These are phyloP conservation scores for Pteropus alecto DNA, from an alignment of 2,113 vertebrate genomes.

Conservation along the genomic window DNA sequence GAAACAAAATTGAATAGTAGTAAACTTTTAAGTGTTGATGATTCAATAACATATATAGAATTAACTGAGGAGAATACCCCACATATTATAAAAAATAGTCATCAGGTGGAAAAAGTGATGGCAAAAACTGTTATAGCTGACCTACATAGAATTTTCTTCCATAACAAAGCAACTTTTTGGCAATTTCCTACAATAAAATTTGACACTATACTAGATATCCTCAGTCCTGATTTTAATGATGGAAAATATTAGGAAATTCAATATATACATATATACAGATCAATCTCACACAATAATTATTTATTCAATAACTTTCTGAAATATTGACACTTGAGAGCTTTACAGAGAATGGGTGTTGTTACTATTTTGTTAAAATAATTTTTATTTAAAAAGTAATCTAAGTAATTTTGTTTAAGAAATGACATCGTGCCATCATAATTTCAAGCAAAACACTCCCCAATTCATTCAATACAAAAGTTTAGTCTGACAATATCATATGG, in stretches of 20 bases:
- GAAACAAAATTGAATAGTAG: not conserved
- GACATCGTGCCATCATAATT: not conserved
- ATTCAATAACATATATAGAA: not conserved
- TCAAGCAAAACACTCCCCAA: not conserved
- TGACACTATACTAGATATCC: not conserved
- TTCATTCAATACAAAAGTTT: not conserved
- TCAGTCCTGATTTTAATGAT: not conserved
- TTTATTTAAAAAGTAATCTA: not conserved
- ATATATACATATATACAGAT: not conserved
- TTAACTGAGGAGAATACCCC: not conserved
- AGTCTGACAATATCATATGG: not conserved
- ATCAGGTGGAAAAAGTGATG: not conserved
- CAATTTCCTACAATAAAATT: not conserved
- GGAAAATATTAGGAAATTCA: not conserved
- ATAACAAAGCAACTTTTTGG: not conserved
- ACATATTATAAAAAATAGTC: not conserved
- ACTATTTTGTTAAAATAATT: not conserved
- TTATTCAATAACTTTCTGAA: not conserved
- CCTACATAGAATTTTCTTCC: not conserved
- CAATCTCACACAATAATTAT: not conserved
- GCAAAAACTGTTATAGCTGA: not conserved
- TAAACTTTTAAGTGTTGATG: not conserved
- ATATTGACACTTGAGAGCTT: not conserved
- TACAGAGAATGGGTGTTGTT: not conserved
- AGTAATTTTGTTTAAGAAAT: not conserved